These are phyloP conservation scores for Crocidura indochinensis DNA, from an alignment of 2,797 vertebrate species.

Conservation along the genomic window DNA sequence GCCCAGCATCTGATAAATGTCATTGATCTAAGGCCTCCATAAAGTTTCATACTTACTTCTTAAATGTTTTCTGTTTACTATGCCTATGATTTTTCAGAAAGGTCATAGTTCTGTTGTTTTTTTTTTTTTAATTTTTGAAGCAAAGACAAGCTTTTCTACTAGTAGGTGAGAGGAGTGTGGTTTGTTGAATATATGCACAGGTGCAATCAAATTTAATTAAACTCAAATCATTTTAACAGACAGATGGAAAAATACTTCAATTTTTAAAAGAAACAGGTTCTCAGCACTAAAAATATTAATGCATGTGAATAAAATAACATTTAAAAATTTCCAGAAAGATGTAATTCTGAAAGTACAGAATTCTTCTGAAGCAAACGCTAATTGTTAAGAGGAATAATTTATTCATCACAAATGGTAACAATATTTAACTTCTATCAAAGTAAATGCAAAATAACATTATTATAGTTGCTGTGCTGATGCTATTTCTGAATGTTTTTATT, in stretches of 20 bases:
- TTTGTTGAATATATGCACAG: conserved; percentile 78
- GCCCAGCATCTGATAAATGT: neutral
- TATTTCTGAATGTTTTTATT: neutral
- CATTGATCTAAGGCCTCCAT: neutral
- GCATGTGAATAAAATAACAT: conserved; percentile 71
- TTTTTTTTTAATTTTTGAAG: conserved; percentile 63
- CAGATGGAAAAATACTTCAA: conserved; percentile 78
- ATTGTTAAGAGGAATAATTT: conserved; percentile 45
- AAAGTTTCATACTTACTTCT: conserved; percentile 1
- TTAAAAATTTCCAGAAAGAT: conserved; percentile 72
- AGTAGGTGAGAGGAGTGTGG: conserved; percentile 74
- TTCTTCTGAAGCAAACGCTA: conserved; percentile 61
- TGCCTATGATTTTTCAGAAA: neutral
- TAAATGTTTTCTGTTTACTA: neutral
- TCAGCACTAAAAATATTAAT: conserved; percentile 83
- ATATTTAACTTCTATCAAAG: conserved; percentile 59
- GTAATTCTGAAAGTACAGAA: conserved; percentile 70
- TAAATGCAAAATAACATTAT: conserved; percentile 42
- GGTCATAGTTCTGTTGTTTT: conserved; percentile 47
- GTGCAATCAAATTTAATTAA: conserved; percentile 83
- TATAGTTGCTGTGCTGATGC: neutral
- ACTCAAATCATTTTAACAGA: conserved; percentile 80
- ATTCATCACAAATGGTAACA: neutral
- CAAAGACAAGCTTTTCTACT: conserved; percentile 60
- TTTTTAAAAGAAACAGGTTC: conserved; percentile 77